Percentiles rank a stretch among this genome's conserved stretches.
phyloP scores from a whole-genome alignment of 2,113 vertebrate genomes.

The Todiramphus saurophagus region DNA sequence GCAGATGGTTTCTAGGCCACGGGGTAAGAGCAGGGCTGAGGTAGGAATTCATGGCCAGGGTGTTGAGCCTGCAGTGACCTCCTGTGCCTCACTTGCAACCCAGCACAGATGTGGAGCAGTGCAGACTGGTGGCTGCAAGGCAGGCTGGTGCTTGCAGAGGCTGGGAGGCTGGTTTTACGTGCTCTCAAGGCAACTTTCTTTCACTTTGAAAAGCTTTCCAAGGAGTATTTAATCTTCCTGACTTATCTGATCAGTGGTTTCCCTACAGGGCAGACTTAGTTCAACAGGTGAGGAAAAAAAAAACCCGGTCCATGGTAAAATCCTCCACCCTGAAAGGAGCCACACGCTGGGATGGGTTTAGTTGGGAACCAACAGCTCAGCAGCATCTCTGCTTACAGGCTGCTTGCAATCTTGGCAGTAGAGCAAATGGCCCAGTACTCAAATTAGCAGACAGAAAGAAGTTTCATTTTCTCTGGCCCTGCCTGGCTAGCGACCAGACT shows the following conservation, averaged over 20 bases:
- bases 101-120: neutral
- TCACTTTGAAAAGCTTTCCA: slow-evolving; percentile 16
- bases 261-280: neutral
- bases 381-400: neutral
- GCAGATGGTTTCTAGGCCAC: neutral
- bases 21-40: neutral
- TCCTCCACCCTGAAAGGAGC: neutral
- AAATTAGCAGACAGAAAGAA: neutral
- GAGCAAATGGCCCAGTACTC: neutral
- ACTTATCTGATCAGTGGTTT: neutral
- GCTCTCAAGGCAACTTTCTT: neutral
- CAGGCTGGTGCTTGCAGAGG: neutral
- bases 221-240: neutral
- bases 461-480: neutral
- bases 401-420: neutral
- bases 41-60: rapidly evolving
- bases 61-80: neutral
- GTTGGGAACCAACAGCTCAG: neutral
- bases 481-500: neutral
- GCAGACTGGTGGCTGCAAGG: neutral
- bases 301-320: neutral
- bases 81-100: neutral
- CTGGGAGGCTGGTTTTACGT: neutral
- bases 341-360: neutral
- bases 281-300: neutral